These are phyloP conservation scores for Cerceris rybyensis DNA, from an alignment of 2,888 invertebrate genomes.

Conservation along the genomic window DNA sequence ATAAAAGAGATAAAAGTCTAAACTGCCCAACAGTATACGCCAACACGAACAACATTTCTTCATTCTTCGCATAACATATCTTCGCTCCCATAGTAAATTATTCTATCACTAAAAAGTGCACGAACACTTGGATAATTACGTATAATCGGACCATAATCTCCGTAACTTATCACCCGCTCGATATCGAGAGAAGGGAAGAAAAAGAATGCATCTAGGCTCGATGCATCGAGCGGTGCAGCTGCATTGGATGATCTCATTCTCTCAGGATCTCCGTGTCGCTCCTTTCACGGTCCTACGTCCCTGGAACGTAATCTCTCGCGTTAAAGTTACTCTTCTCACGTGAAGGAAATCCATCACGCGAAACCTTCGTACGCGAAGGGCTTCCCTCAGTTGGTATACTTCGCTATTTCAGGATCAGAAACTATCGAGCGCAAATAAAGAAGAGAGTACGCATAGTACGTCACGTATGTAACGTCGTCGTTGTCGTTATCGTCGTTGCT, in stretches of 20 bases:
- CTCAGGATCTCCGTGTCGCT: conserved; percentile 36
- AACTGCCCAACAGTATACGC: too few species aligned
- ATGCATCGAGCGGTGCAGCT: conserved; percentile 18
- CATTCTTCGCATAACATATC: too few species aligned
- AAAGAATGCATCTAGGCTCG: not conserved
- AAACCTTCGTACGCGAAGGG: conserved; percentile 20
- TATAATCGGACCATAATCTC: too few species aligned
- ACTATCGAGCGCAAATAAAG: conserved; percentile 21
- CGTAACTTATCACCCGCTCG: too few species aligned
- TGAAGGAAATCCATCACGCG: not conserved
- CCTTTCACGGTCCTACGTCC: conserved; percentile 12
- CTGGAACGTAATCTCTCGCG: conserved; percentile 39
- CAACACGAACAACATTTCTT: too few species aligned
- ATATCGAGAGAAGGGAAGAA: not conserved
- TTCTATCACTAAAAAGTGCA: too few species aligned
- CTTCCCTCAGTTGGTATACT: conserved; percentile 34
- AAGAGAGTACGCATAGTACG: conserved; percentile 30
- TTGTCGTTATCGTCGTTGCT: conserved; percentile 37
- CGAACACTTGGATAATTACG: too few species aligned
- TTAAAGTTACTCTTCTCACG: conserved; percentile 26
- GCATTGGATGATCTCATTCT: conserved; percentile 15
- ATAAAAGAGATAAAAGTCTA: too few species aligned
- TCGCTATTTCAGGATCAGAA: conserved; percentile 44
- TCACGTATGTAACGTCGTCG: conserved; percentile 43
- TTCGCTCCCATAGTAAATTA: too few species aligned